A percentile compares a stretch with the other conserved stretches of the same genome.
Evolutionary conservation across 2,113 vertebrate genomes (phyloP).

Genomic region (Hippocampus barbouri): DNA sequence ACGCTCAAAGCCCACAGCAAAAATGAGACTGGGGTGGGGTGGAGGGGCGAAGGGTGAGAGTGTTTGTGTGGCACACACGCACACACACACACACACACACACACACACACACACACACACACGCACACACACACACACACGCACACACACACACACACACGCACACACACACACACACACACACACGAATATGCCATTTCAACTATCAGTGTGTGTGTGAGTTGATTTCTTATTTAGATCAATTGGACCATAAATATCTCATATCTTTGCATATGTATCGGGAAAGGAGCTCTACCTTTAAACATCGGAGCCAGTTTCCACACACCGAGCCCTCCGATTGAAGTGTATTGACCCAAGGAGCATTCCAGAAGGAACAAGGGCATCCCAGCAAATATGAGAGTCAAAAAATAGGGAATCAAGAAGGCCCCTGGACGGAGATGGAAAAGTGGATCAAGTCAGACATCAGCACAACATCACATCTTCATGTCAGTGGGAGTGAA

Average conservation of each 20-base stretch:
- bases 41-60: conserved; percentile 25
- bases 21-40: conserved; percentile 34
- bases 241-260: not conserved
- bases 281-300: conserved; percentile 79
- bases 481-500: conserved; percentile 21
- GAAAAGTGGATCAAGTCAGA: conserved; percentile 36
- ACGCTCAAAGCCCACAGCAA: conserved; percentile 40
- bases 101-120: not conserved
- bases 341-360: conserved; percentile 91
- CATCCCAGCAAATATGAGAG: conserved; percentile 94
- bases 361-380: conserved; percentile 94
- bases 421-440: conserved; percentile 82
- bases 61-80: conserved; percentile 41
- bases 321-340: conserved; percentile 94
- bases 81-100: not conserved
- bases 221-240: not conserved
- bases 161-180: not conserved
- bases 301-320: conserved; percentile 99
- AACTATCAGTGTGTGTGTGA: conserved; percentile 8
- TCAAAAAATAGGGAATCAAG: conserved; percentile 97
- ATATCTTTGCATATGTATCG: not conserved
- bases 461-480: conserved; percentile 11
- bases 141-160: not conserved
- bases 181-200: not conserved
- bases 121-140: not conserved